Evolutionary conservation across 1,140 invertebrate species (phyloP), one percentile per base, ranked within the genome.

Genomic region (Ectropis grisescens): DNA sequence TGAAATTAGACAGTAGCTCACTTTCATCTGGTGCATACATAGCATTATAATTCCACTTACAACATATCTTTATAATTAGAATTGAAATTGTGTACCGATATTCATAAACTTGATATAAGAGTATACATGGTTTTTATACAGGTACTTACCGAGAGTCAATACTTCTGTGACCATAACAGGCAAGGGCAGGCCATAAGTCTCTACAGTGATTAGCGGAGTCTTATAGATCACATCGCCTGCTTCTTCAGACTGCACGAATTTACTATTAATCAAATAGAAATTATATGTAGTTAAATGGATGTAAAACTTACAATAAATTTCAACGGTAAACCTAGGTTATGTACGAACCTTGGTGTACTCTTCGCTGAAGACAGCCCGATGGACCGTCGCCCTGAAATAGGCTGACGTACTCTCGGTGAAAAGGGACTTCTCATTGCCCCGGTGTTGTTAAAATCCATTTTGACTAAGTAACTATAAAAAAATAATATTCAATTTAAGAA

Each of bases 161-260:
- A 92, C 91, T 84, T 96, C 94, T 15, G 92, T 95, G 0, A 97
- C 91, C 23, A 93, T 83, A 2, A 96, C 93, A 25, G 95, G 95
- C 10, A 96, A 70, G 2, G 92, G 85, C 13, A 87, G 81, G 0
- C 93, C 93, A 85, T 88, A 95, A 39, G 85, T 87, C 71, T 93
- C 90, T 1, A 92, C 86, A 13, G 86, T 83, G 55, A 89, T 89
- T 40, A 82, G 80, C n/a, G 85, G 74, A 2, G 90, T 88, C 47
- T 89, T 87, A 41, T 86, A 85, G 28, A 93, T 87, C 7, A 91
- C 79, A 76, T 91, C 88, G n/a, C 88, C 83, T 1, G 87, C 44
- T 23, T 48, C 57, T 15, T 39, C 4, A 4, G 57, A 41, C 23
- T 66, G 60, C 26, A 52, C 43, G 33, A 54, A 74, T 37, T 68